Evolutionary conservation across 2,888 invertebrate genomes (phyloP), one percentile per base, ranked within the genome.

Genomic region (Ochropleura plecta): DNA sequence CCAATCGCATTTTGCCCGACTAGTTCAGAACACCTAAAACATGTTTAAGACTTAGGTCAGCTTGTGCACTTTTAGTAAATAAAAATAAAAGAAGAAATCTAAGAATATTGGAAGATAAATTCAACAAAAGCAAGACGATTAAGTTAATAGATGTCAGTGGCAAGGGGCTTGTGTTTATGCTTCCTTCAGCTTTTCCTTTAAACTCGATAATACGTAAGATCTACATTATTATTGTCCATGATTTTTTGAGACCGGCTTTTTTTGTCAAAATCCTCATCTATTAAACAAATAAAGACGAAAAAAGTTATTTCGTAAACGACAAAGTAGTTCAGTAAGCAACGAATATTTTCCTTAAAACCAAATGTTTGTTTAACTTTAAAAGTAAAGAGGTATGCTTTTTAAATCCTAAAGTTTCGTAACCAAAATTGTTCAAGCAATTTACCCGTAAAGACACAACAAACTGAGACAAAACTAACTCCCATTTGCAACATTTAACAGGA

Each of bases 401-500:
- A 18, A n/a, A n/a, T 48, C 48, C 62, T 14, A 53, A 78, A 51
- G n/a, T 44, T 18, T 42, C 8, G 16, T 42, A 70, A 77, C 46
- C 9, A 59, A 30, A 64, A 64, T 55, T 1, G 40, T 81, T 59
- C 40, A 0, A 42, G 18, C 20, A 73, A 44, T 42, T 59, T 40
- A 51, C 49, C 8, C 57, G 5, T 49, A 10, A 18, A 49, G 14
- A 44, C 18, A 49, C 30, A 53, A 73, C 46, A 51, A 62, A 78
- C n/a, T 42, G n/a, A 40, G 44, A n/a, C 53, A 44, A 63, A 79
- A 64, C 73, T 57, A 42, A 73, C 40, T 73, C 49, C 49, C 30
- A 59, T 80, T 77, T 77, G 46, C 64, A 64, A 79, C 59, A 65
- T 20, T 55, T 55, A 59, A 81, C 48, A 81, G 30, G 40, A 51